Conservation (phyloP, 1,140 invertebrate species). For the Drosophila nannoptera region DNA sequence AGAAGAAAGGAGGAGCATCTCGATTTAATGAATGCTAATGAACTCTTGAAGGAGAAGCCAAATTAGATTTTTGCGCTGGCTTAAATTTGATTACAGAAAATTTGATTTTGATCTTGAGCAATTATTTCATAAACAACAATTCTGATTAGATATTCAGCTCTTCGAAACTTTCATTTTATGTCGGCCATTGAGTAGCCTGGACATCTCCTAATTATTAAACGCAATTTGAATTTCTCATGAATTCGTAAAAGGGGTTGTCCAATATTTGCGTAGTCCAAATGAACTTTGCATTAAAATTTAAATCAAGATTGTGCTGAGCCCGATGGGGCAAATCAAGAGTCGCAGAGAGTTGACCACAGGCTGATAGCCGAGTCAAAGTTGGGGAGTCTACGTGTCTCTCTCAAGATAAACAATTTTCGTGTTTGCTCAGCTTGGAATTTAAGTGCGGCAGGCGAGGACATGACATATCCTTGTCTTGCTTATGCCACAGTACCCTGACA, state of each 20-base stretch:
- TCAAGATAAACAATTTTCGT: conserved; percentile 67
- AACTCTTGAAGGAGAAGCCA: no score
- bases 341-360: conserved; percentile 8
- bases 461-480: conserved; percentile 56
- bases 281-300: conserved; percentile 47
- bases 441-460: conserved; percentile 14
- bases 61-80: not conserved
- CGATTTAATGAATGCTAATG: not conserved
- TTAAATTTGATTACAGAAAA: not conserved
- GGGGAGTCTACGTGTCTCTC: conserved; percentile 65
- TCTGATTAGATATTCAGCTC: not conserved
- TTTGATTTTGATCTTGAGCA: not conserved
- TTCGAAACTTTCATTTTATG: not conserved
- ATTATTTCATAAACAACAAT: not conserved
- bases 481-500: conserved; percentile 46
- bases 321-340: conserved; percentile 37
- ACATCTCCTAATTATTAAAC: conserved; percentile 46
- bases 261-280: conserved; percentile 27
- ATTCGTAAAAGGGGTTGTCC: conserved; percentile 22
- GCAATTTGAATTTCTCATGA: conserved; percentile 36
- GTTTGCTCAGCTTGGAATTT: conserved; percentile 34
- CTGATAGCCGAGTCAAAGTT: conserved; percentile 32
- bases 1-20: not conserved
- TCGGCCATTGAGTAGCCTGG: not conserved
- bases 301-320: conserved; percentile 42